A percentile compares a stretch with the other conserved stretches of the same genome.
phyloP scores from a whole-genome alignment of 30 jellyfish, hydroid and myxozoan species.

The Chironex yamaguchii region DNA sequence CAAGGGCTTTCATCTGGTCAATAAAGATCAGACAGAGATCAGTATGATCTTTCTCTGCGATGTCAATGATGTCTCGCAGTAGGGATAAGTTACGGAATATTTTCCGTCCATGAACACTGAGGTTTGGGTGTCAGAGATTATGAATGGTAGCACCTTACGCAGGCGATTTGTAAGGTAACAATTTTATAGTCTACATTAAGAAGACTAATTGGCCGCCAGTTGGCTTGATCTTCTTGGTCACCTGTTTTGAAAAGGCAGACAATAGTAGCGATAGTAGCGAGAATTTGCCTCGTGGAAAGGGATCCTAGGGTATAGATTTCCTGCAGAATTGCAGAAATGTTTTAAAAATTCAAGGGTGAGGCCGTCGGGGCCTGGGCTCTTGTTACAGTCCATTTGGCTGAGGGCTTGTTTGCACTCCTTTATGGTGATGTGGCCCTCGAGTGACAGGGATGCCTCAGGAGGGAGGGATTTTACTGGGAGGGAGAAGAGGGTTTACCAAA shows the following conservation, averaged over 20 bases:
- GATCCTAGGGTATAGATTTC: too few species aligned
- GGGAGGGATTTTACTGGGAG: too few species aligned
- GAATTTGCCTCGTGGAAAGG: not conserved
- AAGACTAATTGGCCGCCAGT: slow-evolving; percentile 68
- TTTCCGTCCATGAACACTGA: too few species aligned
- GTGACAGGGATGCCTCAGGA: too few species aligned
- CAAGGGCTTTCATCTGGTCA: too few species aligned
- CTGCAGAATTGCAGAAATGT: not conserved
- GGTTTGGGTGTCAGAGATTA: slow-evolving; percentile 29
- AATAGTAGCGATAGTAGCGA: not conserved
- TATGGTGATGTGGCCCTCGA: too few species aligned
- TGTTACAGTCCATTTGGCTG: not conserved
- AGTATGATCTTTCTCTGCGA: too few species aligned
- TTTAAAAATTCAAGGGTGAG: not conserved
- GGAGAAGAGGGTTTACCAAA: too few species aligned
- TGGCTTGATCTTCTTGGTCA: slow-evolving; percentile 1
- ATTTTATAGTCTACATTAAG: slow-evolving; percentile 38
- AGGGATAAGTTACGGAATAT: too few species aligned
- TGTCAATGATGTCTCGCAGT: too few species aligned
- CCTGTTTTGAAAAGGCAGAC: slow-evolving; percentile 29
- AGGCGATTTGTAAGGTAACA: slow-evolving; percentile 46
- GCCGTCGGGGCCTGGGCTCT: slow-evolving; percentile 34
- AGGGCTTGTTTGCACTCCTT: too few species aligned
- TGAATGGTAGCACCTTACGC: not conserved
- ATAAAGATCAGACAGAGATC: too few species aligned